These are phyloP conservation scores for Rhyacophila evoluta DNA, from an alignment of 2,888 invertebrate genomes.

Conservation along the genomic window DNA sequence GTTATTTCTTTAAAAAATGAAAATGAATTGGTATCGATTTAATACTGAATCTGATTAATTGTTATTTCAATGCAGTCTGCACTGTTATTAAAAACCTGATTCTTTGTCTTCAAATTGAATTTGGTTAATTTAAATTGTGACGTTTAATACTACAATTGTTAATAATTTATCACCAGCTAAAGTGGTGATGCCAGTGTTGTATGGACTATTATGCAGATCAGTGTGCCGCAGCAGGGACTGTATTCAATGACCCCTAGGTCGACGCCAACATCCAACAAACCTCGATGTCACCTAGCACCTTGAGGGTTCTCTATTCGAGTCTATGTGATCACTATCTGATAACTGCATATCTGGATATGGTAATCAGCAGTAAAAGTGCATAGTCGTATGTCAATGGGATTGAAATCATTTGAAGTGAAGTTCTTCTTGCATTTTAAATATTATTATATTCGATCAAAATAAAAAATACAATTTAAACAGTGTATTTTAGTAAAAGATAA, in stretches of 20 bases:
- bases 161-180: background rate
- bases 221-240: constrained; percentile 2
- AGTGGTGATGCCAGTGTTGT: constrained; percentile 7
- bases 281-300: background rate
- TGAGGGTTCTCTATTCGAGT: background rate
- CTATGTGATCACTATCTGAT: background rate
- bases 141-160: no score
- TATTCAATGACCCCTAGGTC: background rate
- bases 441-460: no score
- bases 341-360: constrained; percentile 13
- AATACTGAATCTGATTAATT: no score
- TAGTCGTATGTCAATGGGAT: background rate
- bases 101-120: no score
- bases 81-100: background rate
- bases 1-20: no score
- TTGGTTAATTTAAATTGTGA: no score
- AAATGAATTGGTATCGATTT: no score
- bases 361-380: constrained; percentile 21
- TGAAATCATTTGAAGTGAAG: background rate
- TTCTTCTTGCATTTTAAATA: background rate
- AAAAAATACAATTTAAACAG: no score
- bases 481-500: no score
- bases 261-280: constrained; percentile 6
- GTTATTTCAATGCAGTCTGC: no score
- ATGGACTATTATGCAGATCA: constrained; percentile 6